These are phyloP conservation scores for Catostomus latipinnis DNA, from an alignment of 2,797 vertebrate genomes.

Conservation along the genomic window DNA sequence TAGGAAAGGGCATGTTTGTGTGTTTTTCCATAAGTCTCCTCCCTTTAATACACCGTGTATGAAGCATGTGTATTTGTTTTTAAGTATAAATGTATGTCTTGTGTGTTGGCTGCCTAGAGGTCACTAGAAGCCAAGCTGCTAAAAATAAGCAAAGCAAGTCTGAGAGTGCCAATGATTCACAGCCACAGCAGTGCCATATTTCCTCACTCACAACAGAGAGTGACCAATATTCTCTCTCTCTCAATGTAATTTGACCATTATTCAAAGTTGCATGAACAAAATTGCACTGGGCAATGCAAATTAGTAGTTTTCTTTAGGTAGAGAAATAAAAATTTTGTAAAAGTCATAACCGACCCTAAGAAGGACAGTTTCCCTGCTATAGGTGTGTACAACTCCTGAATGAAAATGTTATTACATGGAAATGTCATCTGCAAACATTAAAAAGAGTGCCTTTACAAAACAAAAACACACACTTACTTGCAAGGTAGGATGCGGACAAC, in stretches of 20 bases:
- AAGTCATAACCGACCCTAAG: background rate
- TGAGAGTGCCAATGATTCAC: constrained; percentile 43
- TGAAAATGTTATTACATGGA: background rate
- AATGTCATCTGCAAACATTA: no score
- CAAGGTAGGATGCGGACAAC: constrained; percentile 96
- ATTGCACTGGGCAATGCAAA: background rate
- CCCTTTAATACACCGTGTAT: constrained; percentile 6
- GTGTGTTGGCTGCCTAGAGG: constrained; percentile 44
- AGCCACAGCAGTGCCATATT: constrained; percentile 34
- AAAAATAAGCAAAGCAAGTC: constrained; percentile 53
- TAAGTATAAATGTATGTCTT: background rate
- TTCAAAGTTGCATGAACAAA: constrained; percentile 11
- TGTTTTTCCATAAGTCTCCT: constrained; percentile 21
- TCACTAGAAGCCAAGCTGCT: constrained; percentile 50
- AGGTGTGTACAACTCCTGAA: background rate
- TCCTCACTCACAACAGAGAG: constrained; percentile 25
- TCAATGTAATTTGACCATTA: constrained; percentile 14
- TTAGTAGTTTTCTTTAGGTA: no score
- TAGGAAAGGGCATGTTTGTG: constrained; percentile 39
- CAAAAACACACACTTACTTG: constrained; percentile 85
- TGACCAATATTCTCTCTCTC: background rate
- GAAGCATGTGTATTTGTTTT: constrained; percentile 10
- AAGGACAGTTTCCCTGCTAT: background rate
- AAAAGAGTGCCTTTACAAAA: no score
- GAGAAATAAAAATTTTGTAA: background rate